Conservation (phyloP, 1,140 invertebrate species). For the Amyelois transitella region DNA sequence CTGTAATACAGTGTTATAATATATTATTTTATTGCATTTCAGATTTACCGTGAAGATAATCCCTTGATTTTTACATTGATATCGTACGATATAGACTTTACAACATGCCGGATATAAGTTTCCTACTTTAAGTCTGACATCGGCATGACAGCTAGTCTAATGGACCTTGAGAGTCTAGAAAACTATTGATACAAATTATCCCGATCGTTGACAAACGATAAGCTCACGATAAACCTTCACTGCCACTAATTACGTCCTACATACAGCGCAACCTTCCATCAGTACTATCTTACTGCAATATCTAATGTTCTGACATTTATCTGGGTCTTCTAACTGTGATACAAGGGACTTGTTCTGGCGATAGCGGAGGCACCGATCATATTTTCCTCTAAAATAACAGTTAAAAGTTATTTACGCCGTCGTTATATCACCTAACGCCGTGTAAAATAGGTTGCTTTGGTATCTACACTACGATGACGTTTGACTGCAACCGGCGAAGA, state of each 20-base stretch:
- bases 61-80: too few species aligned
- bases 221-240: not conserved
- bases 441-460: conserved; percentile 7
- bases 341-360: not conserved
- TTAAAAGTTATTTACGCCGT: conserved; percentile 12
- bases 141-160: not conserved
- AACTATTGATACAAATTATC: not conserved
- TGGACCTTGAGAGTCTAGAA: not conserved
- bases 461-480: too few species aligned
- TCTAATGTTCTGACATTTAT: conserved; percentile 9
- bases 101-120: not conserved
- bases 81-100: not conserved
- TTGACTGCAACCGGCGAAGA: not conserved
- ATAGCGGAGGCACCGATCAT: not conserved
- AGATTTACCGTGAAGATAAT: too few species aligned
- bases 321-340: conserved; percentile 19
- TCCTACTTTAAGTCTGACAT: not conserved
- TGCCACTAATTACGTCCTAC: not conserved
- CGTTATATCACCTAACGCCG: conserved; percentile 10
- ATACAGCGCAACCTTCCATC: not conserved
- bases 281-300: not conserved
- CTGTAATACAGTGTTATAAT: too few species aligned
- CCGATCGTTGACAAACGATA: not conserved
- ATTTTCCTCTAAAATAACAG: conserved; percentile 11
- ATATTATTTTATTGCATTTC: too few species aligned